Conservation (phyloP, 2,113 vertebrate genomes). For the Blennius ocellaris region DNA sequence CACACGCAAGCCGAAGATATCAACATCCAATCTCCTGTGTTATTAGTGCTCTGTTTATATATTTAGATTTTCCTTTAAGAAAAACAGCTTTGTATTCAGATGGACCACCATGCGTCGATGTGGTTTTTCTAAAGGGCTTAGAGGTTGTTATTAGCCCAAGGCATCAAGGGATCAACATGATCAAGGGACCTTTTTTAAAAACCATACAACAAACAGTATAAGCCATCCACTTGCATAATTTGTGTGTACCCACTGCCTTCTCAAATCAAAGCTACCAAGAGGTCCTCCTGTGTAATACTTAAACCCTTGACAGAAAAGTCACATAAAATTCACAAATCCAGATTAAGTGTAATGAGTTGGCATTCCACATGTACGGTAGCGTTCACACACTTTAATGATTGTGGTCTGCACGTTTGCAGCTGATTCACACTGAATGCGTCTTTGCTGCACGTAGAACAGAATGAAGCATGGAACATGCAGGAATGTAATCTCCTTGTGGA, state of each 20-base stretch:
- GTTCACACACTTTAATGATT: slow-evolving; percentile 3
- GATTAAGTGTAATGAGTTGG: slow-evolving; percentile 16
- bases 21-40: neutral
- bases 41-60: neutral
- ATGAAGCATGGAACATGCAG: neutral
- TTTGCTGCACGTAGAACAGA: neutral
- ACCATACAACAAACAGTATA: slow-evolving; percentile 18
- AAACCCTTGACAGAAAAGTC: slow-evolving; percentile 30
- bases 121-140: slow-evolving; percentile 26
- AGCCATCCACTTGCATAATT: slow-evolving; percentile 35
- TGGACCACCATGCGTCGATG: slow-evolving; percentile 38
- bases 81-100: slow-evolving; percentile 10
- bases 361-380: slow-evolving; percentile 8
- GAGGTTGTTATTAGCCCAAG: slow-evolving; percentile 22
- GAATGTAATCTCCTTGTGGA: neutral
- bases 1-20: neutral
- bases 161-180: slow-evolving; percentile 32
- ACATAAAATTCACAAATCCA: slow-evolving; percentile 31
- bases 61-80: neutral
- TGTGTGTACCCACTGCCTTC: slow-evolving; percentile 1
- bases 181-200: slow-evolving; percentile 23
- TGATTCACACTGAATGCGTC: slow-evolving; percentile 5
- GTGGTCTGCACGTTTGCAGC: neutral
- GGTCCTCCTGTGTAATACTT: neutral
- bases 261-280: neutral